Conservation (phyloP, 2,113 vertebrate species). For the Nothocercus nigrocapillus region DNA sequence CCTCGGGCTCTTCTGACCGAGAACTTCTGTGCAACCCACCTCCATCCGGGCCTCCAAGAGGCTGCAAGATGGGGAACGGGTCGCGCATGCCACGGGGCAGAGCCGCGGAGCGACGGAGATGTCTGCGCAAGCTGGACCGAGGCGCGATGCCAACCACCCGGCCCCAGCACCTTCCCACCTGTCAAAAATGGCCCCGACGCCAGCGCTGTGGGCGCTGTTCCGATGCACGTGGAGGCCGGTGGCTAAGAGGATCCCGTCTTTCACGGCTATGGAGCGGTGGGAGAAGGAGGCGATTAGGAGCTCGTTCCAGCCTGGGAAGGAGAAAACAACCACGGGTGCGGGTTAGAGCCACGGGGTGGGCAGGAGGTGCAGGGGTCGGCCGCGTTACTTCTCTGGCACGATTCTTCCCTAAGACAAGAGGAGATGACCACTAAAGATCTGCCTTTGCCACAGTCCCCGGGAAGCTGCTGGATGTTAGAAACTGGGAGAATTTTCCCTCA, state of each 20-base stretch:
- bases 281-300: constrained; percentile 98
- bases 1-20: accelerated
- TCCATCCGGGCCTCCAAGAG: accelerated
- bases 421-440: accelerated
- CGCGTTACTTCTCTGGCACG: accelerated
- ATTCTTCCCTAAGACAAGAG: not conserved
- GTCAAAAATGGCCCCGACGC: constrained; percentile 99
- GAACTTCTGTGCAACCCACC: accelerated
- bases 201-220: constrained; percentile 97
- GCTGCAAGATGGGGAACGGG: accelerated
- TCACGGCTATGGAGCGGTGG: constrained; percentile 95
- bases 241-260: constrained; percentile 95
- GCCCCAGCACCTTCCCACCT: constrained; percentile 77
- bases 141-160: accelerated
- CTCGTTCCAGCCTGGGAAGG: constrained; percentile 93
- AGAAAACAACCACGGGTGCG: not conserved
- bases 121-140: accelerated
- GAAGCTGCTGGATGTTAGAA: not conserved
- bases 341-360: not conserved
- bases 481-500: not conserved
- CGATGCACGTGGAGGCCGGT: constrained; percentile 96
- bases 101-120: accelerated
- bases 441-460: not conserved
- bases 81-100: not conserved
- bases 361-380: accelerated